Evolutionary conservation across 2,113 vertebrate species (phyloP).

Genomic region (Sialia sialis): DNA sequence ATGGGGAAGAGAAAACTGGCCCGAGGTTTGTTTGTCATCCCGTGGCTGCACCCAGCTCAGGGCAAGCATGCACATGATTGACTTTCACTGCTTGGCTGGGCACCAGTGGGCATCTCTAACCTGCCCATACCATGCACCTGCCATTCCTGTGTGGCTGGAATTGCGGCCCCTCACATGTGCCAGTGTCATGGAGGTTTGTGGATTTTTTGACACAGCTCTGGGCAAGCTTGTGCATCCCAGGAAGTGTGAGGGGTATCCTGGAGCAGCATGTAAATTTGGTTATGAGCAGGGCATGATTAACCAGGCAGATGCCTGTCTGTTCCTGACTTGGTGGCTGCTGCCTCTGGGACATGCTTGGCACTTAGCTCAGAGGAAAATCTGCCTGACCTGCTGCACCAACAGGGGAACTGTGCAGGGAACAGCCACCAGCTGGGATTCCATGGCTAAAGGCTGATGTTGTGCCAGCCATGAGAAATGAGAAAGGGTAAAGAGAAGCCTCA

Average conservation of each 20-base stretch:
- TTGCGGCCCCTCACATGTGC: rapidly evolving
- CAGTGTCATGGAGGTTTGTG: rapidly evolving
- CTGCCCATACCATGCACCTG: rapidly evolving
- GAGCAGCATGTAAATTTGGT: background rate
- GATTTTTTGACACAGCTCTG: background rate
- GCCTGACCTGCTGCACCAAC: rapidly evolving
- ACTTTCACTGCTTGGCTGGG: background rate
- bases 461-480: background rate
- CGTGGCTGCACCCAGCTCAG: slow-evolving; percentile 31
- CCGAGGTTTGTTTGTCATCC: slow-evolving; percentile 69
- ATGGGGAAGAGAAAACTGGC: background rate
- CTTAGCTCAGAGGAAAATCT: background rate
- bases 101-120: background rate
- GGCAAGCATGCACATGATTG: background rate
- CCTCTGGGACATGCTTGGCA: background rate
- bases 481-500: background rate
- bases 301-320: background rate
- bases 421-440: background rate
- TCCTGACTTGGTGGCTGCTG: background rate
- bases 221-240: background rate
- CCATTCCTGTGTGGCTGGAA: background rate
- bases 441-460: background rate
- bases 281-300: background rate
- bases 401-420: background rate
- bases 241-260: background rate